phyloP scores from a whole-genome alignment of 1,140 invertebrate species.

The Musca domestica region DNA sequence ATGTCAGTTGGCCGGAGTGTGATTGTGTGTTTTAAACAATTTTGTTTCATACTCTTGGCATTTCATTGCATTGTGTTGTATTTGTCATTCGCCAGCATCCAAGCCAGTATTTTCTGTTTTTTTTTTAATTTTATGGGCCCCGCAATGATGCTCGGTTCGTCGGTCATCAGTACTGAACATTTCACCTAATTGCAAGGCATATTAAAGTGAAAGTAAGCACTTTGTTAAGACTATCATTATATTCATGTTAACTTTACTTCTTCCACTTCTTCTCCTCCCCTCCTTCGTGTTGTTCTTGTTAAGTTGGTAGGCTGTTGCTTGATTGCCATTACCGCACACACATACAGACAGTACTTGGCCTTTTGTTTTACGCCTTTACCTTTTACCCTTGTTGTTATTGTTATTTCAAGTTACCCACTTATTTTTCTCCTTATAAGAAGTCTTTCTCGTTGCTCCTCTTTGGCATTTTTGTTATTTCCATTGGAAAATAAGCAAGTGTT shows the following conservation, averaged over 20 bases:
- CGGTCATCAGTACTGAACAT: neutral
- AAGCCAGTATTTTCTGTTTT: too few relatives aligned
- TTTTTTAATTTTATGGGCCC: too few relatives aligned
- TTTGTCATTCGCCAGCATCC: neutral
- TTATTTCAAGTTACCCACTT: neutral
- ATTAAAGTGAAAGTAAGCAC: conserved; percentile 20
- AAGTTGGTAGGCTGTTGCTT: too few relatives aligned
- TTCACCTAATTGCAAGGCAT: conserved; percentile 7
- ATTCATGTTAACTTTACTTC: too few relatives aligned
- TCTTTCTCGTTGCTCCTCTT: neutral
- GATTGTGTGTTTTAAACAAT: too few relatives aligned
- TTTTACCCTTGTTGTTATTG: neutral
- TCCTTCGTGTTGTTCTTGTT: too few relatives aligned
- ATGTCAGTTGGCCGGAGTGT: too few relatives aligned
- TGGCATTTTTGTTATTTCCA: too few relatives aligned
- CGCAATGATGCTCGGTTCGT: too few relatives aligned
- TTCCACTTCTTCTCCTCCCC: too few relatives aligned
- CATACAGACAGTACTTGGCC: neutral
- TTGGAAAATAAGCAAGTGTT: conserved; percentile 14
- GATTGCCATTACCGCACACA: too few relatives aligned
- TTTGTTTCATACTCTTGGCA: too few relatives aligned
- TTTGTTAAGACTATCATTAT: neutral
- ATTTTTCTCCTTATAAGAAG: neutral
- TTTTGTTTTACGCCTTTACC: neutral
- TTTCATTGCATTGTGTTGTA: neutral